Conservation (phyloP, 2,113 vertebrate species). For the Xiphophorus hellerii region DNA sequence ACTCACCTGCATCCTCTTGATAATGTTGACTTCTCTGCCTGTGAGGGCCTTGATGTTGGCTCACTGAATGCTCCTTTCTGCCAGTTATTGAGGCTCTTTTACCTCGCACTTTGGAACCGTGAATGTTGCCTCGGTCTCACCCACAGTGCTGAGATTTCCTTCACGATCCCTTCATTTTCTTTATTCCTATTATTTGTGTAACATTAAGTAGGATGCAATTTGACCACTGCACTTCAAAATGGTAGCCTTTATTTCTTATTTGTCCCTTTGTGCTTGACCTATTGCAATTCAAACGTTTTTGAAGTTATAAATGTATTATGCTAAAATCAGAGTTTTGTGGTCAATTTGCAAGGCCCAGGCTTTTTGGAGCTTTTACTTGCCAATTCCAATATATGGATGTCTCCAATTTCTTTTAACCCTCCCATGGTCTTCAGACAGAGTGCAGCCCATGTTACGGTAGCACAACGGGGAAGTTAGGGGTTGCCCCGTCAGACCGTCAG, state of each 20-base stretch:
- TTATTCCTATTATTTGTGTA: conserved; percentile 29
- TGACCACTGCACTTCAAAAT: conserved; percentile 59
- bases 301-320: too few relatives aligned
- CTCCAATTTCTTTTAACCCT: too few relatives aligned
- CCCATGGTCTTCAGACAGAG: too few relatives aligned
- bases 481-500: too few relatives aligned
- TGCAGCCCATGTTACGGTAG: too few relatives aligned
- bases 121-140: conserved; percentile 30
- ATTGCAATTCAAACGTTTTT: too few relatives aligned
- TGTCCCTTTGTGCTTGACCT: too few relatives aligned
- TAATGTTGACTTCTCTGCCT: conserved; percentile 49
- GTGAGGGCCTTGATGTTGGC: conserved; percentile 52
- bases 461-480: too few relatives aligned
- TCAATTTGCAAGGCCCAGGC: too few relatives aligned
- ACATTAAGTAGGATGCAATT: conserved; percentile 47
- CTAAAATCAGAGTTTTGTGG: too few relatives aligned
- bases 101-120: conserved; percentile 38
- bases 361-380: too few relatives aligned
- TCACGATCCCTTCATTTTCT: conserved; percentile 33
- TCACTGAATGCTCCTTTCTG: conserved; percentile 50
- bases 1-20: conserved; percentile 68
- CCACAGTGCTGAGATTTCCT: conserved; percentile 26
- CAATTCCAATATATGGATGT: too few relatives aligned
- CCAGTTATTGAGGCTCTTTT: conserved; percentile 56
- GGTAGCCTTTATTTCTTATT: background rate